Percentiles rank a stretch among this genome's conserved stretches.
phyloP scores from a whole-genome alignment of 2,888 invertebrate species.

The Arenicola marina region DNA sequence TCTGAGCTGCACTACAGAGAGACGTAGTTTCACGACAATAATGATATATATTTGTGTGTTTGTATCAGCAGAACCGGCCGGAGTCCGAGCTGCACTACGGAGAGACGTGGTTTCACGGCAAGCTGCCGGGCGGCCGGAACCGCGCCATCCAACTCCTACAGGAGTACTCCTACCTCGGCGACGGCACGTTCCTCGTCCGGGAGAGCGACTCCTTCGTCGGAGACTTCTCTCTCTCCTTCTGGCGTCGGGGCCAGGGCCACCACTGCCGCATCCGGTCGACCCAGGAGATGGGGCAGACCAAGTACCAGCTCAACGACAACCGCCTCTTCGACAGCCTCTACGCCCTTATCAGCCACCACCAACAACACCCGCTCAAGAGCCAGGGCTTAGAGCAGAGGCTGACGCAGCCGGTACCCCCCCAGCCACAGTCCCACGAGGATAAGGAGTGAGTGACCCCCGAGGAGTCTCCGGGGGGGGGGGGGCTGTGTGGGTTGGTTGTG shows the following conservation, averaged over 20 bases:
- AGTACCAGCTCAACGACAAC: slow-evolving; percentile 87
- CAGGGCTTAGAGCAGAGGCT: slow-evolving; percentile 87
- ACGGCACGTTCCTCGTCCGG: slow-evolving; percentile 91
- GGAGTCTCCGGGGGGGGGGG: too few relatives aligned
- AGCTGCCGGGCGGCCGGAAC: slow-evolving; percentile 72
- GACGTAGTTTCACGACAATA: too few relatives aligned
- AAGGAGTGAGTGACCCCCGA: slow-evolving; percentile 73
- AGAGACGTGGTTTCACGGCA: slow-evolving; percentile 95
- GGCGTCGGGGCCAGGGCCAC: slow-evolving; percentile 82
- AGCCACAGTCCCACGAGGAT: slow-evolving; percentile 90
- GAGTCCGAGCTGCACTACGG: slow-evolving; percentile 32
- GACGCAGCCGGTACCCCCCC: slow-evolving; percentile 92
- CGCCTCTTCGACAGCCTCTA: slow-evolving; percentile 90
- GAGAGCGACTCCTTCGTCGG: slow-evolving; percentile 94
- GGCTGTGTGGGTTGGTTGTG: too few relatives aligned
- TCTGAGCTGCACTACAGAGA: too few relatives aligned
- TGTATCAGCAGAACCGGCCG: too few relatives aligned
- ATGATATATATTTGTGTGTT: too few relatives aligned
- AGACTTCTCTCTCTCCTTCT: slow-evolving; percentile 93
- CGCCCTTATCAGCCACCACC: slow-evolving; percentile 87
- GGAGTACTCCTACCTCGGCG: slow-evolving; percentile 80
- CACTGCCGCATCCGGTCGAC: slow-evolving; percentile 86
- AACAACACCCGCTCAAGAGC: slow-evolving; percentile 82
- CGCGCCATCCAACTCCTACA: slow-evolving; percentile 74
- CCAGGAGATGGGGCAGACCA: slow-evolving; percentile 84